Base-by-base conservation (phyloP, 2,888 invertebrate genomes). In the Odontocerum albicorne region DNA sequence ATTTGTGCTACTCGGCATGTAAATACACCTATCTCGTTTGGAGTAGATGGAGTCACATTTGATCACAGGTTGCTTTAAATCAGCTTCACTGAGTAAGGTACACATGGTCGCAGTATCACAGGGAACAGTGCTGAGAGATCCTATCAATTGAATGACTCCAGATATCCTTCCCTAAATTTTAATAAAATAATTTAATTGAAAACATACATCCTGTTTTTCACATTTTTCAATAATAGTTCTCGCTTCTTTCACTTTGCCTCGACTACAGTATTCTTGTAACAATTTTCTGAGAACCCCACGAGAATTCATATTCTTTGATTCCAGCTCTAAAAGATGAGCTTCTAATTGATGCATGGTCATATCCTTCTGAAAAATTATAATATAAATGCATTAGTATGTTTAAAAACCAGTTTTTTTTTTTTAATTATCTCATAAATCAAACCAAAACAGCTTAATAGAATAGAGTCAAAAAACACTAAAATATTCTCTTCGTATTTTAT, bases 261-360 rank as follows among this genome's bases (percentile, higher is more conserved):
- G 71, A 15, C 75, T 75, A 39, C 83, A 82, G 60, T 83, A 77
- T 27, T 73, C 64, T 60, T 84, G 83, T 1, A 88, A 68, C 4
- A 88, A 65, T 53, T 78, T 80, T 4, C 88, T 71, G 2, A 88
- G 65, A 0, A 86, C 80, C 0, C 87, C 87, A 3, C 87, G 76
- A 1, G 82, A 79, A 70, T 87, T 85, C 77, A 87, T 77, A 16
- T 78, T 74, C 64, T 87, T 86, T 22, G 79, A 72, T 65, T 83
- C 81, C n/a, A 89, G 66, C 63, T 88, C 86, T 3, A 72, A 67
- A 0, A 88, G 69, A 65, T 88, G 87, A 1, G 80, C 79, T 61
- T 83, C 82, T 1, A 89, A 67, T 43, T 84, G 75, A 16, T 81
- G 78, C 3, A 80, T 66, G 56, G 72, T 77, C 88, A 88, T 88